Conservation (phyloP, 2,888 invertebrate species). For the Cephus rjabovi region DNA sequence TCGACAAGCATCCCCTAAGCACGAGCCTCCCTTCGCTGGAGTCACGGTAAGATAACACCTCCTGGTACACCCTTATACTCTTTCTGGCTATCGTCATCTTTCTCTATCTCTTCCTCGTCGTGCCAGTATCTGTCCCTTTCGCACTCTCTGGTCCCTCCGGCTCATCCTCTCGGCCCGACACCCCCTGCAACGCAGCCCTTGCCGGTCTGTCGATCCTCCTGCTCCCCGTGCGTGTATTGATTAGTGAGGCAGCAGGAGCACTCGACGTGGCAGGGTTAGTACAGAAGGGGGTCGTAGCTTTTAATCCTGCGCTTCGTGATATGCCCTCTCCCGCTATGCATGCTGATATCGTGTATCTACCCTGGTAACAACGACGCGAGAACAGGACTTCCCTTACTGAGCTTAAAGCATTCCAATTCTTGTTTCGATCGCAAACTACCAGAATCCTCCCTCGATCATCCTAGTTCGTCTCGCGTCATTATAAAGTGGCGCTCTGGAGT, state of each 20-base stretch:
- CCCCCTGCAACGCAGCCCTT: not conserved
- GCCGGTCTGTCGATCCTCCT: constrained; percentile 5
- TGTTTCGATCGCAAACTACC: constrained; percentile 19
- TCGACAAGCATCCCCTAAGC: constrained; percentile 8
- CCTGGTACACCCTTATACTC: constrained; percentile 8
- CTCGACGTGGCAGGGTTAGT: constrained; percentile 35
- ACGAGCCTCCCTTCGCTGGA: constrained; percentile 28
- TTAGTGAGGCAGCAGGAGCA: constrained; percentile 45
- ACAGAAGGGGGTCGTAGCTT: constrained; percentile 35
- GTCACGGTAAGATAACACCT: constrained; percentile 49
- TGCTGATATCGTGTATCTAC: constrained; percentile 35
- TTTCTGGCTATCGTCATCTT: not conserved
- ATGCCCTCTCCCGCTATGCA: constrained; percentile 24
- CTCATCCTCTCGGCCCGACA: not conserved
- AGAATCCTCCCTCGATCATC: not conserved
- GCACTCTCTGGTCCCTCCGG: constrained; percentile 6
- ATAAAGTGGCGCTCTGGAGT: not conserved
- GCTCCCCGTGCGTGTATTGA: constrained; percentile 50
- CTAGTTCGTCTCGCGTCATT: not conserved
- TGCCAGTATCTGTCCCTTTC: not conserved
- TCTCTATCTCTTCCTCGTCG: constrained; percentile 2
- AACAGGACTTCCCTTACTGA: constrained; percentile 1
- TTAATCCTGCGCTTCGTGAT: constrained; percentile 44
- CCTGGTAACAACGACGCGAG: constrained; percentile 3
- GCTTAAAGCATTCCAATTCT: constrained; percentile 8